phyloP scores from a whole-genome alignment of 2,888 invertebrate species.

The Branchellion lobata region DNA sequence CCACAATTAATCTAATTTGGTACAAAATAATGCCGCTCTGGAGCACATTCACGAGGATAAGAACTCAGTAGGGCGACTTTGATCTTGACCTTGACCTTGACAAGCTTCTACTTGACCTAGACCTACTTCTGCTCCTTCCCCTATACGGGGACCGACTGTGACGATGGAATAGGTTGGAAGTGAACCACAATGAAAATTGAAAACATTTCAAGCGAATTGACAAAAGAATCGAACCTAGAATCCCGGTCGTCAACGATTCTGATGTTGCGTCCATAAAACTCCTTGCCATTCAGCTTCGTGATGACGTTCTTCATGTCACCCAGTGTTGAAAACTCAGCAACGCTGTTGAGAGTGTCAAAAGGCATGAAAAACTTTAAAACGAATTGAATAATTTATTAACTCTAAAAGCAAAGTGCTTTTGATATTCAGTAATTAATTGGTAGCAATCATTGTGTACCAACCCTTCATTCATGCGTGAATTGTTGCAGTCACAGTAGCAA shows the following conservation, averaged over 20 bases:
- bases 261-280: conserved; percentile 40
- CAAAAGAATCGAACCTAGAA: neutral
- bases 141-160: conserved; percentile 20
- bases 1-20: no score
- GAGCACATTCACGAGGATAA: no score
- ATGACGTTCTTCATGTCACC: conserved; percentile 43
- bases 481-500: conserved; percentile 39
- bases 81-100: conserved; percentile 20
- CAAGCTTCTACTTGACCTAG: conserved; percentile 24
- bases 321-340: conserved; percentile 38
- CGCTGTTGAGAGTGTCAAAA: conserved; percentile 15
- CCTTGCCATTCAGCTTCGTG: conserved; percentile 41
- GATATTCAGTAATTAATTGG: neutral
- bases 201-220: no score
- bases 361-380: neutral
- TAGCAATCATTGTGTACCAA: neutral
- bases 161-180: no score
- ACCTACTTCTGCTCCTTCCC: conserved; percentile 12
- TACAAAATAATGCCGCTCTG: no score
- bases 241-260: conserved; percentile 37
- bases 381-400: neutral
- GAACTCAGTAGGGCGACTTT: no score
- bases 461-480: conserved; percentile 42
- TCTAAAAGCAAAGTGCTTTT: neutral
- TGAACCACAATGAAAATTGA: no score